Conservation (phyloP, 37 sponge, comb jelly and placozoan genomes). For the Chondrilla cf. caribensis region DNA sequence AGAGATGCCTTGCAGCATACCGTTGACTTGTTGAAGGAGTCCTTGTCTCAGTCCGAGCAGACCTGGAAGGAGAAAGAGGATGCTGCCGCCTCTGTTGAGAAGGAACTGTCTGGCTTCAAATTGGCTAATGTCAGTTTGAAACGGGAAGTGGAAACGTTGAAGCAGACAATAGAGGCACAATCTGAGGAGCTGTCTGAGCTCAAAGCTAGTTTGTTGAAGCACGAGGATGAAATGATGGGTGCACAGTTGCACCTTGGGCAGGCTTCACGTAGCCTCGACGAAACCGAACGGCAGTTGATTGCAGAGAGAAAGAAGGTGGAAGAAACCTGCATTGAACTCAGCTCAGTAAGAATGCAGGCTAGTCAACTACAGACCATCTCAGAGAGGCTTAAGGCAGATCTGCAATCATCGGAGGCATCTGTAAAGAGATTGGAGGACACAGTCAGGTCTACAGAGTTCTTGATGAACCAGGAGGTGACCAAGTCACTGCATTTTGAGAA, state of each 20-base stretch:
- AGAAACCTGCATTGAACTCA: neutral
- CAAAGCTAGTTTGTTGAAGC: neutral
- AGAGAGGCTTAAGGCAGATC: neutral
- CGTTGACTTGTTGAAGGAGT: slow-evolving; percentile 2
- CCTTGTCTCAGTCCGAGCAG: slow-evolving; percentile 14
- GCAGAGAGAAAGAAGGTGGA: slow-evolving; percentile 1
- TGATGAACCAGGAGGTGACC: neutral
- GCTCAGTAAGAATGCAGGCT: neutral
- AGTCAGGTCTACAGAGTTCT: neutral
- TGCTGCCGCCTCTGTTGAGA: neutral
- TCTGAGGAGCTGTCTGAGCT: neutral
- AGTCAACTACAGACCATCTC: neutral
- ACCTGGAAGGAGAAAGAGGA: neutral
- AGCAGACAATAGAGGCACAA: neutral
- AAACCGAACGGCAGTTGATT: neutral
- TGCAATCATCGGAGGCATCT: neutral
- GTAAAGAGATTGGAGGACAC: neutral
- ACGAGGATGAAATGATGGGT: slow-evolving; percentile 20
- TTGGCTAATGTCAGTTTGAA: neutral
- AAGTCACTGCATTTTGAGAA: neutral
- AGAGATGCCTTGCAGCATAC: slow-evolving; percentile 18
- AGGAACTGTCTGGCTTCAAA: neutral
- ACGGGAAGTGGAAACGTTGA: neutral
- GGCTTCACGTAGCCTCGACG: slow-evolving; percentile 1
- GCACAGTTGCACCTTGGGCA: slow-evolving; percentile 16